Base-by-base conservation (phyloP, 2,113 vertebrate genomes). In the Dicentrarchus labrax region DNA sequence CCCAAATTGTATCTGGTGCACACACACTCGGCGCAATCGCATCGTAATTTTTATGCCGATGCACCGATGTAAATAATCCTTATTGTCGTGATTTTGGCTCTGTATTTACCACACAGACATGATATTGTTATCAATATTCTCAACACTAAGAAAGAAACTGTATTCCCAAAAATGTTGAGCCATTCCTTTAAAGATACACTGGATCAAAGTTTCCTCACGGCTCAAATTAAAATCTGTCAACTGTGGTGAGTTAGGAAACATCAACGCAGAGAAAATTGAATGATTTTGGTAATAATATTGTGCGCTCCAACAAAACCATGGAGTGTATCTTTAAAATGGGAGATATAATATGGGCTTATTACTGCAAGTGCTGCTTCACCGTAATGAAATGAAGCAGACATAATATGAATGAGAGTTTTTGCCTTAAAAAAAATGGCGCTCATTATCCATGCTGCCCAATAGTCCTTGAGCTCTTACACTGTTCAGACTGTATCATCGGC, bases 401-500 rank as follows among this genome's bases (percentile, higher is more conserved):
- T 22, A 43, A 56, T 38, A 43, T 38, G 47, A 60, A 57, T 62
- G 4, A 41, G 51, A 30, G 16, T 21, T 48, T 57, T 41, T 19
- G 10, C 17, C 15, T 24, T 17, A 64, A 15, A n/a, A 41, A 22
- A 38, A 39, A 56, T 8, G 15, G 7, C 8, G 8, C 24, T 54
- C 13, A 59, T 76, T 75, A 72, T 67, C 38, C 24, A 3, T 10
- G 53, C 16, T 22, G 39, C 45, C 69, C 48, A 61, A 83, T 13
- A 19, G 19, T 62, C 76, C 71, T 67, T 17, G 17, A 73, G 62
- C 24, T 73, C 21, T 41, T 6, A 5, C 47, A 7, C 36, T 8
- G 8, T 24, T 50, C 45, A 21, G 4, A 19, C 12, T n/a, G 53
- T 38, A 47, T 24, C 24, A 9, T 68, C 59, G n/a, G 22, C 41